Conservation (phyloP, 2,888 invertebrate species). For the Drosophila macrospina region DNA sequence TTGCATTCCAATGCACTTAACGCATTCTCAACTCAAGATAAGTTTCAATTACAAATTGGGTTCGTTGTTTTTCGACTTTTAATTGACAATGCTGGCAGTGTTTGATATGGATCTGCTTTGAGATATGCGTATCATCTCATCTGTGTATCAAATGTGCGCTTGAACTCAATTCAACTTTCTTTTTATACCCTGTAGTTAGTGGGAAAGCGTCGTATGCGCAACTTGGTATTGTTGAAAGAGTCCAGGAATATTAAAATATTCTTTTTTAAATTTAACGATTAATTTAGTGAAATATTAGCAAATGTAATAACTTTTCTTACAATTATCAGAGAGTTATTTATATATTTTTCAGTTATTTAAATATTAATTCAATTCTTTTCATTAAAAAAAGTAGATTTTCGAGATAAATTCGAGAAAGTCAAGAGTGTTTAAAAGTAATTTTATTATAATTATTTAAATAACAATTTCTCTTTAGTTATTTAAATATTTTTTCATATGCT, state of each 20-base stretch:
- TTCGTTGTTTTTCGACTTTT: conserved; percentile 61
- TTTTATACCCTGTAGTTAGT: neutral
- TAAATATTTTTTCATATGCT: neutral
- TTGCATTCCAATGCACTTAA: conserved; percentile 73
- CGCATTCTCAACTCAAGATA: conserved; percentile 70
- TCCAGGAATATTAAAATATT: too few species aligned
- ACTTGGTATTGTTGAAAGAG: too few species aligned
- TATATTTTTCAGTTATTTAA: too few species aligned
- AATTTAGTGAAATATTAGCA: too few species aligned
- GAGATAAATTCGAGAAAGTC: too few species aligned
- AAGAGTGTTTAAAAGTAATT: too few species aligned
- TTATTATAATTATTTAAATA: too few species aligned
- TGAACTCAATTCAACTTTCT: neutral
- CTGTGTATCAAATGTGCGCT: conserved; percentile 10
- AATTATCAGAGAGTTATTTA: too few species aligned
- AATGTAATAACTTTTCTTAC: too few species aligned
- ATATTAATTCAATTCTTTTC: too few species aligned
- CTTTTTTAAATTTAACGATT: too few species aligned
- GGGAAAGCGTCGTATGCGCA: neutral
- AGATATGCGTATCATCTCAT: conserved; percentile 16
- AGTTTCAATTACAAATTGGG: conserved; percentile 78
- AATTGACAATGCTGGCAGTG: conserved; percentile 55
- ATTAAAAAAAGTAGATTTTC: too few species aligned
- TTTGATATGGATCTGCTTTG: conserved; percentile 58
- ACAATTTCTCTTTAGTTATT: neutral